A percentile compares a stretch with the other conserved stretches of the same genome.
Evolutionary conservation across 2,888 invertebrate species (phyloP).

Genomic region (Drosophila bunnanda): DNA sequence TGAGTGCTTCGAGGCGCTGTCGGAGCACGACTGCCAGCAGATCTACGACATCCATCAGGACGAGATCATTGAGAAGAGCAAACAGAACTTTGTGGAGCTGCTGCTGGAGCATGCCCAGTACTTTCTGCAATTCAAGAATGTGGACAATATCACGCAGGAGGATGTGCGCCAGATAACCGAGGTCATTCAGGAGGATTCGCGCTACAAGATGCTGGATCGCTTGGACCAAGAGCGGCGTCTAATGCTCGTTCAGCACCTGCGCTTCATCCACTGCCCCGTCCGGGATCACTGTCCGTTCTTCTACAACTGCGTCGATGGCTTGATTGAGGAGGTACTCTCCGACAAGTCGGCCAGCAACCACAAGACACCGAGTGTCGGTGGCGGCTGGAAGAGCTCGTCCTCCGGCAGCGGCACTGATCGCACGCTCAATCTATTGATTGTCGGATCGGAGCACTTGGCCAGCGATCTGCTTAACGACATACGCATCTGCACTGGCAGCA

Average conservation of each 20-base stretch:
- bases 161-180: conserved; percentile 97
- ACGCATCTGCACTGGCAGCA: conserved; percentile 93
- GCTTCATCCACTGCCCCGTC: conserved; percentile 97
- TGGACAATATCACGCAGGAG: conserved; percentile 96
- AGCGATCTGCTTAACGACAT: conserved; percentile 95
- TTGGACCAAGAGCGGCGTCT: conserved; percentile 97
- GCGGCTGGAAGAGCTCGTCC: conserved; percentile 58
- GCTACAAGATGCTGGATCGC: conserved; percentile 97
- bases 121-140: conserved; percentile 96
- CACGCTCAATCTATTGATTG: conserved; percentile 92
- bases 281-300: conserved; percentile 97
- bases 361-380: conserved; percentile 83
- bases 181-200: conserved; percentile 95
- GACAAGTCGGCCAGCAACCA: conserved; percentile 86
- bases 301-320: conserved; percentile 91
- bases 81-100: conserved; percentile 96
- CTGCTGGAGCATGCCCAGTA: conserved; percentile 96
- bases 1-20: conserved; percentile 96
- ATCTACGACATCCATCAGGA: conserved; percentile 97
- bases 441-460: conserved; percentile 94
- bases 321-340: conserved; percentile 87
- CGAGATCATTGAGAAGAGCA: conserved; percentile 94
- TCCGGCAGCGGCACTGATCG: conserved; percentile 77
- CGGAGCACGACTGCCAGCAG: conserved; percentile 94
- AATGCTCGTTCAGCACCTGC: conserved; percentile 97